Conservation (phyloP, 2,888 invertebrate species). For the Clistopyga incitator region DNA sequence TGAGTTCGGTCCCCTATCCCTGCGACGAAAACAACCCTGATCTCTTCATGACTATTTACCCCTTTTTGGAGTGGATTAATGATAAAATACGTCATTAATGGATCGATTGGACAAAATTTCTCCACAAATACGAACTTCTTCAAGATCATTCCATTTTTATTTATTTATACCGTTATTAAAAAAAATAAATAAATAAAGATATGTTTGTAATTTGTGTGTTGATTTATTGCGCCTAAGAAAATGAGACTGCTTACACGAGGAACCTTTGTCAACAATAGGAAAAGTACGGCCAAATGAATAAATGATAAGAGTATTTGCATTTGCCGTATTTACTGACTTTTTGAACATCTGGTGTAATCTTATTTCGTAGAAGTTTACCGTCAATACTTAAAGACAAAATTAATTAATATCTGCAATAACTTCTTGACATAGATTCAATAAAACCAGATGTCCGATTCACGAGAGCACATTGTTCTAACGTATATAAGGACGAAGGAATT, state of each 20-base stretch:
- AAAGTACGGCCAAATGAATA: not conserved
- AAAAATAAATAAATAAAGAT: too few species aligned
- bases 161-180: too few species aligned
- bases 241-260: too few species aligned
- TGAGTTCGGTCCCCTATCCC: conserved; percentile 51
- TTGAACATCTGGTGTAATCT: not conserved
- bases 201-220: too few species aligned
- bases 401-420: not conserved
- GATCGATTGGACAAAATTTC: not conserved
- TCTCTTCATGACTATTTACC: conserved; percentile 65
- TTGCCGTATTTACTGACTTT: not conserved
- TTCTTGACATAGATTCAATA: not conserved
- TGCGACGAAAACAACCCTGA: conserved; percentile 66
- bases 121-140: not conserved
- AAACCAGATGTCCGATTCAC: not conserved
- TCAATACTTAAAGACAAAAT: not conserved
- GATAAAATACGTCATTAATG: not conserved
- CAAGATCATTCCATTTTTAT: not conserved
- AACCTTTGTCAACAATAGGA: too few species aligned
- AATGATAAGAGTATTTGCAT: not conserved
- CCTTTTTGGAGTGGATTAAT: conserved; percentile 52
- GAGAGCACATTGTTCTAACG: not conserved
- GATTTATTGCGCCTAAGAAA: too few species aligned
- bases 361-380: not conserved
- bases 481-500: not conserved